These are phyloP conservation scores for Chelonus insularis DNA, from an alignment of 1,140 invertebrate genomes.

Conservation along the genomic window DNA sequence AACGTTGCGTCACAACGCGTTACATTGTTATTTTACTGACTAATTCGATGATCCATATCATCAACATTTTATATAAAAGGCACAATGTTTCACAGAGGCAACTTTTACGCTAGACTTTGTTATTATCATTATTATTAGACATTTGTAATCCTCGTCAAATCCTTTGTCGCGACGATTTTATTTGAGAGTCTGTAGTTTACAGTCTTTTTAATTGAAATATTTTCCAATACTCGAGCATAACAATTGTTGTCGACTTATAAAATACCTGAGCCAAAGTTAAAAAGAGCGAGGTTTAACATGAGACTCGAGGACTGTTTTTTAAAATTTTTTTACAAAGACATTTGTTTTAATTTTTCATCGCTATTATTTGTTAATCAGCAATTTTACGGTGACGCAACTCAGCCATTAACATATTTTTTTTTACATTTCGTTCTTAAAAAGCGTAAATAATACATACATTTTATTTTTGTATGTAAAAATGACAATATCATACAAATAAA, in stretches of 20 bases:
- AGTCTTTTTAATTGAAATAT: too few relatives aligned
- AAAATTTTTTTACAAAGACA: not conserved
- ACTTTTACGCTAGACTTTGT: conserved; percentile 6
- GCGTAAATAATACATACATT: conserved; percentile 22
- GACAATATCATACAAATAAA: conserved; percentile 8
- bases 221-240: too few relatives aligned
- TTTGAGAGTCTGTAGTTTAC: too few relatives aligned
- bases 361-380: conserved; percentile 15
- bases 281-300: too few relatives aligned
- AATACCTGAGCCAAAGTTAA: too few relatives aligned
- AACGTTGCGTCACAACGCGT: conserved; percentile 16
- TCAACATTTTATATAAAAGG: conserved; percentile 17
- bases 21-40: not conserved
- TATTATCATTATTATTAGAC: not conserved
- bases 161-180: too few relatives aligned
- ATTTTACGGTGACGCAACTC: conserved; percentile 25
- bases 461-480: conserved; percentile 2
- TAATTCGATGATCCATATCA: conserved; percentile 1
- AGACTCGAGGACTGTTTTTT: too few relatives aligned
- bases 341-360: conserved; percentile 5
- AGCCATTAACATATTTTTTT: conserved; percentile 5
- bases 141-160: too few relatives aligned
- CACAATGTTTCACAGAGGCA: conserved; percentile 25
- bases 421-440: conserved; percentile 6
- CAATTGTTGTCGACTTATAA: too few relatives aligned